Evolutionary conservation across 2,113 vertebrate species (phyloP).

Genomic region (Etia nguti): DNA sequence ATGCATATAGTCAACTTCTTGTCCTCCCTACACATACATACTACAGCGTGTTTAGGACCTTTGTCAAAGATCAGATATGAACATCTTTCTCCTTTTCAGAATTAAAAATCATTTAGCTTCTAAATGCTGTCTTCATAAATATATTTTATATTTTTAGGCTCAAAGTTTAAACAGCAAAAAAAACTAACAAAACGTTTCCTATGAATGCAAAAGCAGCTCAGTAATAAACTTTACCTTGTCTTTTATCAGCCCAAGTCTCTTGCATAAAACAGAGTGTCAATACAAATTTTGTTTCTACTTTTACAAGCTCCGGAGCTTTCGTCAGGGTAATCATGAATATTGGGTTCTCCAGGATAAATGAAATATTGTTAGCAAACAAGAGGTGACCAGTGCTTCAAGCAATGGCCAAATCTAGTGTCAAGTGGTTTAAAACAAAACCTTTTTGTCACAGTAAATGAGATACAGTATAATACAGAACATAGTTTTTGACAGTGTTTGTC

Average conservation of each 20-base stretch:
- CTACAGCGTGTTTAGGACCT: neutral
- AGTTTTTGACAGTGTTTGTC: neutral
- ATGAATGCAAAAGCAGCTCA: neutral
- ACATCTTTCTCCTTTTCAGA: neutral
- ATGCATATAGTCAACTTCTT: neutral
- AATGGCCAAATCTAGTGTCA: neutral
- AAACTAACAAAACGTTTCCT: rapidly evolving
- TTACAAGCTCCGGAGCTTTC: constrained; percentile 45
- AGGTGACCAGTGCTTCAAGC: neutral
- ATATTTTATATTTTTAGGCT: neutral
- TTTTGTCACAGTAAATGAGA: constrained; percentile 21
- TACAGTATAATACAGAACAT: neutral
- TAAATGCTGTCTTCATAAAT: neutral
- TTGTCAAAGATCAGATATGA: neutral
- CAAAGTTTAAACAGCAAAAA: neutral
- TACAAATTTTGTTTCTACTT: neutral
- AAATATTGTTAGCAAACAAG: constrained; percentile 13
- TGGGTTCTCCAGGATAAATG: neutral
- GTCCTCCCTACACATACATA: neutral
- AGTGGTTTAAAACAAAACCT: neutral
- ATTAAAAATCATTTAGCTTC: neutral
- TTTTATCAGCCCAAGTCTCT: neutral
- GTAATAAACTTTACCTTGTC: neutral
- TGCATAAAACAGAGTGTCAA: neutral
- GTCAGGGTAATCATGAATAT: constrained; percentile 35